phyloP scores from a whole-genome alignment of 2,888 invertebrate genomes.

The Mayetiola destructor region DNA sequence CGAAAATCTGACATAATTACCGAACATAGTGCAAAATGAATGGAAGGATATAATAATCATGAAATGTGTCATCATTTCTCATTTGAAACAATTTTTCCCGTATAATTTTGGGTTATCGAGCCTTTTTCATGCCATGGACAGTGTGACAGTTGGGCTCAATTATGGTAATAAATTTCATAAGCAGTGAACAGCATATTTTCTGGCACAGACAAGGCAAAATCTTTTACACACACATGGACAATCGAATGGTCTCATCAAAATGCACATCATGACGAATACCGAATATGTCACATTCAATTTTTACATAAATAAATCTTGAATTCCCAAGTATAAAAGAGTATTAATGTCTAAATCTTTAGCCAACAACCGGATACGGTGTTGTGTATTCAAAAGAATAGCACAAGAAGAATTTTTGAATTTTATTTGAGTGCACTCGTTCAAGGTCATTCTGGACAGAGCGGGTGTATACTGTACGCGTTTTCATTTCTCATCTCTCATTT shows the following conservation, averaged over 20 bases:
- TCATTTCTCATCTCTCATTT: background rate
- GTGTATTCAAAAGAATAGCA: background rate
- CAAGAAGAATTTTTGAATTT: background rate
- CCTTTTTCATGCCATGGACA: too few species aligned
- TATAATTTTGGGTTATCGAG: too few species aligned
- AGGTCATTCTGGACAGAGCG: background rate
- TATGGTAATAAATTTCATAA: background rate
- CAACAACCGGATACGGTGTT: background rate
- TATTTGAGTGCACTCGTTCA: background rate
- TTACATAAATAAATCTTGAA: too few species aligned
- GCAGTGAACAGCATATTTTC: background rate
- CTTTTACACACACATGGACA: background rate
- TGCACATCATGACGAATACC: background rate
- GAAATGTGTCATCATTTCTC: background rate
- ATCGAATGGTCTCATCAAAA: background rate
- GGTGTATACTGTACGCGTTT: background rate
- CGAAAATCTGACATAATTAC: background rate
- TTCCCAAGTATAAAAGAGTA: too few species aligned
- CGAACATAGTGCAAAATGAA: background rate
- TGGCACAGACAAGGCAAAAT: background rate
- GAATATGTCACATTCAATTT: constrained; percentile 2
- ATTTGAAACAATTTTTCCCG: constrained; percentile 3
- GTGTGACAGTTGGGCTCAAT: too few species aligned
- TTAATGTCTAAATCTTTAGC: background rate
- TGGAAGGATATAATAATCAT: background rate